Percentiles rank a stretch among this genome's conserved stretches.
phyloP scores from a whole-genome alignment of 2,888 invertebrate species.

The Harpagoxenus sublaevis region DNA sequence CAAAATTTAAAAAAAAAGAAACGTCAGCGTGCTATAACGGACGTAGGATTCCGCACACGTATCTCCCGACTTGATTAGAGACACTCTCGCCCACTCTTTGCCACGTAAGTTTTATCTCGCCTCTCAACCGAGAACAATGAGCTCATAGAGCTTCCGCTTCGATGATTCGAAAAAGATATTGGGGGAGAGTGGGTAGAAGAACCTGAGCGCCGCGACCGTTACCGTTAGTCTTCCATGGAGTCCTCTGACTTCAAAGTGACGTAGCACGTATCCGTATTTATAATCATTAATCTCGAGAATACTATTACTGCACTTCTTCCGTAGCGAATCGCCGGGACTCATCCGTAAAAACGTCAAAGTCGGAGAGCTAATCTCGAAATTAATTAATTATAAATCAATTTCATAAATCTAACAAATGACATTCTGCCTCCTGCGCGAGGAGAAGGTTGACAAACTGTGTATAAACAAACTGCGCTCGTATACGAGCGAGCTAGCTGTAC shows the following conservation, averaged over 20 bases:
- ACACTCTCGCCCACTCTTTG: conserved; percentile 36
- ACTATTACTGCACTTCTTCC: background rate
- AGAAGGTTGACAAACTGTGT: background rate
- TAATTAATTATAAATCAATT: conserved; percentile 20
- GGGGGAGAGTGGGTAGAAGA: conserved; percentile 21
- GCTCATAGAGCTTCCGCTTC: conserved; percentile 52
- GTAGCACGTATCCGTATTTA: conserved; percentile 29
- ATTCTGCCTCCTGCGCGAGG: background rate
- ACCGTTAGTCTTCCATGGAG: conserved; percentile 38
- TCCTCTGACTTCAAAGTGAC: conserved; percentile 31
- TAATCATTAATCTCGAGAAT: conserved; percentile 32
- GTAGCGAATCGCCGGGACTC: conserved; percentile 11
- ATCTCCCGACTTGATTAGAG: conserved; percentile 49
- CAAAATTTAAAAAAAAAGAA: conserved; percentile 21
- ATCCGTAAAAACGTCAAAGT: background rate
- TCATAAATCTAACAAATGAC: conserved; percentile 10
- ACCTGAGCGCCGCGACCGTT: conserved; percentile 14
- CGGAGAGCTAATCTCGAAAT: conserved; percentile 14
- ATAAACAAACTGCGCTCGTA: conserved; percentile 35
- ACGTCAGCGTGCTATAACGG: background rate
- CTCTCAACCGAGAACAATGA: conserved; percentile 63
- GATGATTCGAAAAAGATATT: conserved; percentile 57
- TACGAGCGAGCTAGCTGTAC: conserved; percentile 22
- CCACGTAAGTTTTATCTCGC: conserved; percentile 52
- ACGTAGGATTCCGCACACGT: conserved; percentile 45